Evolutionary conservation across 2,888 invertebrate genomes (phyloP), one percentile per base, ranked within the genome.

Genomic region (Horisme vitalbata): DNA sequence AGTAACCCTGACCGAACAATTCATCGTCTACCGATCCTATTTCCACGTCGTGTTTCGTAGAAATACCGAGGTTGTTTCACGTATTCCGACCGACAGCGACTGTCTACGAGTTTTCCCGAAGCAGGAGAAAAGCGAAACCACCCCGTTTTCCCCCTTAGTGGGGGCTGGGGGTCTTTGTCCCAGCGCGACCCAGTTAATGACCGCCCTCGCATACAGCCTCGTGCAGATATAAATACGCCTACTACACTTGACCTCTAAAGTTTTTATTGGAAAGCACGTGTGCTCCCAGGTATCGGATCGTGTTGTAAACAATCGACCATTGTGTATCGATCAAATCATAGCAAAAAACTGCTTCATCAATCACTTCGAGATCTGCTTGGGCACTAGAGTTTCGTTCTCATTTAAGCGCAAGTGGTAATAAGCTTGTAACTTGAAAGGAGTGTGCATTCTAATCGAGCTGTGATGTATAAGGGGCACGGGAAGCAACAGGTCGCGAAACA

Each of bases 231-330:
- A 89, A 87, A 88, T 87, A 86, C 86, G 83, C 87, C 86, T 84
- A 86, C 87, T 88, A 88, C 88, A 88, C 88, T 89, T 89, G 88
- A 89, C 88, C 88, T 88, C 87, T 79, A 88, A 88, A 87, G 83
- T 87, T 89, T 88, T 88, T 88, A 87, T 88, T 86, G 83, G 79
- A 85, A 61, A 84, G 74, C 87, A 87, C 84, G 86, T 84, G 85
- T 81, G 52, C 48, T 52, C 46, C 71, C n/a, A n/a, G 70, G 70
- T 72, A 75, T 73, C 73, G 74, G 78, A 82, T 71, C 74, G 76
- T 74, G 69, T 77, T 77, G 79, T 79, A 81, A 84, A 83, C 78
- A 80, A 75, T 78, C 70, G 47, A 44, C 52, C 36, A 45, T 52
- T 49, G 46, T 51, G 38, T 45, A 47, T 52, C 46, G 24, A 26